Evolutionary conservation across 2,888 invertebrate species (phyloP).

Genomic region (Portevinia maculata): DNA sequence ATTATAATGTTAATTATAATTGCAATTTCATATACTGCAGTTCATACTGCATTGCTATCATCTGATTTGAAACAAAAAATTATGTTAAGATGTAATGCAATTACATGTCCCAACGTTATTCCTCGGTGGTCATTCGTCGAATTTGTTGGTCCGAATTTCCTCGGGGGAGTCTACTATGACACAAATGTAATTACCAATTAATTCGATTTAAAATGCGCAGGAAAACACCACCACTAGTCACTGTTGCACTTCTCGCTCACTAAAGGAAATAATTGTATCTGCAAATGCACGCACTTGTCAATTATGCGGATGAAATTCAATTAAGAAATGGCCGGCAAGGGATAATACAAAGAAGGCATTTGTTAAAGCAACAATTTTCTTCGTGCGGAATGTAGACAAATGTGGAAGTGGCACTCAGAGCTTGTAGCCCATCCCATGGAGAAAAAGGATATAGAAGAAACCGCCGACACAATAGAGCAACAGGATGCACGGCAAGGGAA

Average conservation of each 20-base stretch:
- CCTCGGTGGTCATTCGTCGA: neutral
- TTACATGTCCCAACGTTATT: slow-evolving; percentile 19
- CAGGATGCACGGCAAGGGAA: slow-evolving; percentile 57
- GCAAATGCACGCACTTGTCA: slow-evolving; percentile 50
- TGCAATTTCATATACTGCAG: too few relatives aligned
- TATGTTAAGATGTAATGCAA: slow-evolving; percentile 16
- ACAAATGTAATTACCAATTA: slow-evolving; percentile 49
- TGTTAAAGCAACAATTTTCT: slow-evolving; percentile 43
- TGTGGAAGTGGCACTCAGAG: slow-evolving; percentile 44
- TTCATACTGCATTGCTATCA: too few relatives aligned
- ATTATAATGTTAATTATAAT: too few relatives aligned
- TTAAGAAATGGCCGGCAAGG: slow-evolving; percentile 35
- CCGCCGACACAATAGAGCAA: slow-evolving; percentile 43
- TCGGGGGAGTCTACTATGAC: neutral
- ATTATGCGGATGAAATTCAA: slow-evolving; percentile 60
- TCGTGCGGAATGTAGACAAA: slow-evolving; percentile 47
- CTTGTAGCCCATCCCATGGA: neutral
- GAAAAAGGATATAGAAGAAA: slow-evolving; percentile 24
- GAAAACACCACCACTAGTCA: neutral
- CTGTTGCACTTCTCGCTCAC: slow-evolving; percentile 13
- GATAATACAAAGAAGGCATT: slow-evolving; percentile 4
- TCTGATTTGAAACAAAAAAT: neutral
- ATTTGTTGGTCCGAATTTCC: neutral
- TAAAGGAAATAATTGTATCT: slow-evolving; percentile 5
- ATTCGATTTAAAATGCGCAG: slow-evolving; percentile 41